phyloP scores from a whole-genome alignment of 2,797 vertebrate species.

The Tympanoctomys barrerae region DNA sequence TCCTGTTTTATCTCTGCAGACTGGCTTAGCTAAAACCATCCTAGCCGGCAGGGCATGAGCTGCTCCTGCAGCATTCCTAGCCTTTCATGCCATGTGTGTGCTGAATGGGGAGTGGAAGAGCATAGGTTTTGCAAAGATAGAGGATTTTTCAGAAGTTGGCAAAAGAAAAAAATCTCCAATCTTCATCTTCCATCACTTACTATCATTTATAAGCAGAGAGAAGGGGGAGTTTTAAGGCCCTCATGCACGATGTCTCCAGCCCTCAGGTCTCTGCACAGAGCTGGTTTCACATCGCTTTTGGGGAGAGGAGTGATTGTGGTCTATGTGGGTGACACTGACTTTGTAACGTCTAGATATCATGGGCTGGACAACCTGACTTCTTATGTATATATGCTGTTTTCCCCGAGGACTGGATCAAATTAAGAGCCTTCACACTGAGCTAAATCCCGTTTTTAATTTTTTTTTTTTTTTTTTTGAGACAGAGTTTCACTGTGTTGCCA shows the following conservation, averaged over 20 bases:
- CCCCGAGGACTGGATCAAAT: not conserved
- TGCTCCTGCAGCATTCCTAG: too few relatives aligned
- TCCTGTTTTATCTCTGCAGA: too few relatives aligned
- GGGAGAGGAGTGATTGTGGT: not conserved
- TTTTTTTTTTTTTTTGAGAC: not conserved
- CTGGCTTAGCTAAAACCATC: too few relatives aligned
- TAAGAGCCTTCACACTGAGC: not conserved
- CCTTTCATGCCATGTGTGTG: too few relatives aligned
- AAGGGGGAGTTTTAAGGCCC: not conserved
- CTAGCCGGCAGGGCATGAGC: too few relatives aligned
- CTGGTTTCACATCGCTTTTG: not conserved
- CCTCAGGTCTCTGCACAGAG: not conserved
- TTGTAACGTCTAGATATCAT: not conserved
- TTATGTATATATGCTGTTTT: not conserved
- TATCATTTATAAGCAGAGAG: not conserved
- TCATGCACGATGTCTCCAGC: not conserved
- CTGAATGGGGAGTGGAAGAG: too few relatives aligned
- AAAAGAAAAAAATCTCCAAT: not conserved
- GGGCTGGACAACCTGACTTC: not conserved
- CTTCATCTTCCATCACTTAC: not conserved
- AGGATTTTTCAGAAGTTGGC: not conserved
- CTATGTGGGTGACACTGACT: not conserved
- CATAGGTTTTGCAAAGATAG: not conserved
- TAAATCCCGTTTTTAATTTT: too few relatives aligned
- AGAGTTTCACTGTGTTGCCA: not conserved